phyloP scores from a whole-genome alignment of 2,113 vertebrate genomes.

The Elanoides forficatus region DNA sequence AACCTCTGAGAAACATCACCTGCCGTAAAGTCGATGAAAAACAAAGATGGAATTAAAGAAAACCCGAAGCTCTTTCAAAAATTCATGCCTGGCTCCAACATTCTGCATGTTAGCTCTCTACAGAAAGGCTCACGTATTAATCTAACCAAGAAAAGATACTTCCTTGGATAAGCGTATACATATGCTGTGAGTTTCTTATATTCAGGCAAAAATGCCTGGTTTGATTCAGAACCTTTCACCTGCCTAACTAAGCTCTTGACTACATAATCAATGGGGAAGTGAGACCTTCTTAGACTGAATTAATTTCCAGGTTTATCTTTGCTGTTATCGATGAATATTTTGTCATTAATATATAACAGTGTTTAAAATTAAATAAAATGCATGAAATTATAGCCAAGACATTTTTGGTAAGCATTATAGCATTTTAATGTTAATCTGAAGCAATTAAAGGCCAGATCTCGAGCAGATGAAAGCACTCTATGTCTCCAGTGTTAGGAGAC shows the following conservation, averaged over 20 bases:
- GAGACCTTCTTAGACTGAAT: not conserved
- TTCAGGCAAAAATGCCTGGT: not conserved
- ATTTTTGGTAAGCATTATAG: slow-evolving; percentile 4
- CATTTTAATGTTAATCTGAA: not conserved
- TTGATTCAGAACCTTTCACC: not conserved
- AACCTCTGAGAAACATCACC: not conserved
- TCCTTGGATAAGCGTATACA: not conserved
- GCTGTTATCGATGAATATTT: not conserved
- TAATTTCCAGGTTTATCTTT: slow-evolving; percentile 8
- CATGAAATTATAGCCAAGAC: not conserved
- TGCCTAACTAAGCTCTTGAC: not conserved
- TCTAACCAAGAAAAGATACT: not conserved
- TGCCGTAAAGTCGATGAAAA: not conserved
- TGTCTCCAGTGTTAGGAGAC: not conserved
- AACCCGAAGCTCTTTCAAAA: not conserved
- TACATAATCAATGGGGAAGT: not conserved
- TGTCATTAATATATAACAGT: not conserved
- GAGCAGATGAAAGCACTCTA: not conserved
- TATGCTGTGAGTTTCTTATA: not conserved
- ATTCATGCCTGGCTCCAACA: not conserved
- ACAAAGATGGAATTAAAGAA: not conserved
- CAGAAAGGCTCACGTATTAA: not conserved
- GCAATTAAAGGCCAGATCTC: slow-evolving; percentile 26
- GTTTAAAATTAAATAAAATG: slow-evolving; percentile 30
- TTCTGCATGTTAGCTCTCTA: not conserved